A percentile compares a stretch with the other conserved stretches of the same genome.
phyloP scores from a whole-genome alignment of 2,113 vertebrate species.

The Nicator chloris region DNA sequence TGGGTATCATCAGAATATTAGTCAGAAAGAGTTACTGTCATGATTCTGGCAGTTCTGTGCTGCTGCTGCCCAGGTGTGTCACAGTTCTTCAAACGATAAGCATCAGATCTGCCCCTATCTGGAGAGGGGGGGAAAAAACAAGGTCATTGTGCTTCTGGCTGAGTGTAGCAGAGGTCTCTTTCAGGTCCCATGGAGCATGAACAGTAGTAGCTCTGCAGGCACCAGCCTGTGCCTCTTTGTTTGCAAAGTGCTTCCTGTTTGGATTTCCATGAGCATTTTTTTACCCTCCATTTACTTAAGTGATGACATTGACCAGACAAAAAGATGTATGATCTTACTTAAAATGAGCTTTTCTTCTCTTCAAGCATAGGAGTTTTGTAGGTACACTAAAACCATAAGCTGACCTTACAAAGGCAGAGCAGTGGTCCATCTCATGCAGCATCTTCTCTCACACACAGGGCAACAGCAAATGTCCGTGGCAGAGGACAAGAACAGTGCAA shows the following conservation, averaged over 20 bases:
- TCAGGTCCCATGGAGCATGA: slow-evolving; percentile 27
- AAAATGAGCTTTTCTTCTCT: not conserved
- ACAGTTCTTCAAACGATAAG: not conserved
- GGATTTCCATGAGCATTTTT: slow-evolving; percentile 48
- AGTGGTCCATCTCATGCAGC: rapidly evolving
- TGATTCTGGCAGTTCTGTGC: not conserved
- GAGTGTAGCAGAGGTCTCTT: slow-evolving; percentile 17
- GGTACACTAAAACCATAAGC: not conserved
- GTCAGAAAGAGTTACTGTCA: not conserved
- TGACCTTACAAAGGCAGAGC: not conserved
- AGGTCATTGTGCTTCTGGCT: not conserved
- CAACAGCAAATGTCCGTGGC: not conserved
- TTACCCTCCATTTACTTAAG: slow-evolving; percentile 31
- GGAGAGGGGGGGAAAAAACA: not conserved
- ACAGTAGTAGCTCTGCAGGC: slow-evolving; percentile 16
- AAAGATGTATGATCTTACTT: not conserved
- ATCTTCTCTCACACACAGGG: not conserved
- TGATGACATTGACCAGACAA: slow-evolving; percentile 14
- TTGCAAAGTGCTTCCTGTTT: slow-evolving; percentile 49
- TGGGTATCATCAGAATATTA: not conserved
- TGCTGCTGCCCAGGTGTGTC: not conserved
- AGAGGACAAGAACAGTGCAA: not conserved
- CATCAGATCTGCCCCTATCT: not conserved
- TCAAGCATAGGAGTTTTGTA: not conserved
- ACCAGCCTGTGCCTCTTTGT: slow-evolving; percentile 23